Percentiles rank a stretch among this genome's conserved stretches.
phyloP scores from a whole-genome alignment of 2,888 invertebrate genomes.

The Omphaloscelis lunosa region DNA sequence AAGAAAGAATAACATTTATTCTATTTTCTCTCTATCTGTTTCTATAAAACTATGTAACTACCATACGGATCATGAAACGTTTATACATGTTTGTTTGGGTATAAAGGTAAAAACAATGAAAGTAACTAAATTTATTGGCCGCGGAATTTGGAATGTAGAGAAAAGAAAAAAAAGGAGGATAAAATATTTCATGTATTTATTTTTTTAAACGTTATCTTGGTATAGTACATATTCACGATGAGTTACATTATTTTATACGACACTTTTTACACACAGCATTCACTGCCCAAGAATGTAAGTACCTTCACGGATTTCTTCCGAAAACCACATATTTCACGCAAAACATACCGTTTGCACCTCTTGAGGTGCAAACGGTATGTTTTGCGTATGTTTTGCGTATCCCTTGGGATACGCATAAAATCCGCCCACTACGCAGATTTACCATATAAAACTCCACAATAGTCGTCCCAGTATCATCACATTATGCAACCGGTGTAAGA shows the following conservation, averaged over 20 bases:
- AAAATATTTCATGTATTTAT: no score
- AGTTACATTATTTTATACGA: neutral
- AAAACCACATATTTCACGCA: conserved; percentile 53
- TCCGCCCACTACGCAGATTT: conserved; percentile 78
- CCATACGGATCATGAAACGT: neutral
- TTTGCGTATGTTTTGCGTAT: no score
- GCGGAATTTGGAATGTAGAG: neutral
- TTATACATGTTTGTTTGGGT: neutral
- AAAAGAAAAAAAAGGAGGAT: no score
- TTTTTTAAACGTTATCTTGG: neutral
- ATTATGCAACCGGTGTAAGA: conserved; percentile 86
- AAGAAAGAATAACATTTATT: neutral
- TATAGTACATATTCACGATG: neutral
- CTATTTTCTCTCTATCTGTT: neutral
- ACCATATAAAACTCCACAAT: conserved; percentile 80
- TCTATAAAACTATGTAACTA: no score
- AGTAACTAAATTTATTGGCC: neutral
- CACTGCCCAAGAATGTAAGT: conserved; percentile 20
- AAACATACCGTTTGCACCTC: conserved; percentile 64
- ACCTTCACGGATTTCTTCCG: conserved; percentile 28
- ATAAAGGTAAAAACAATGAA: neutral
- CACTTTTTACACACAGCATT: neutral
- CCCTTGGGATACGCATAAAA: conserved; percentile 77
- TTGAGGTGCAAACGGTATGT: no score
- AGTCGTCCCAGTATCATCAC: conserved; percentile 82